phyloP scores from a whole-genome alignment of 2,113 vertebrate genomes.

The Chascanopsetta lugubris region DNA sequence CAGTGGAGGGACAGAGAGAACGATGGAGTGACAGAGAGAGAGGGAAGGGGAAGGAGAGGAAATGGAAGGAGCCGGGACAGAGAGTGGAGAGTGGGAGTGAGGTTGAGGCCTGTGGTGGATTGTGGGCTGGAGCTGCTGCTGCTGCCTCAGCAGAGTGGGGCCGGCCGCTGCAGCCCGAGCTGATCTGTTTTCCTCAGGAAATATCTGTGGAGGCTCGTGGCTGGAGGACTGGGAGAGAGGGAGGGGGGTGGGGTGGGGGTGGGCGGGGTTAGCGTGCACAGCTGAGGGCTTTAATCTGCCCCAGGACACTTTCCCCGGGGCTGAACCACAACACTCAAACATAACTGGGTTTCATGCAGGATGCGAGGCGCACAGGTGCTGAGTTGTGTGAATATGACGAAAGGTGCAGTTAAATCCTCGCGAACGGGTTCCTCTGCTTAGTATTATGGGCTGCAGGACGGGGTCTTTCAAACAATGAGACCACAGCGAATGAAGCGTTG shows the following conservation, averaged over 20 bases:
- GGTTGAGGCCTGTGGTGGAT: conserved; percentile 74
- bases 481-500: conserved; percentile 1
- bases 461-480: conserved; percentile 4
- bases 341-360: conserved; percentile 37
- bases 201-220: conserved; percentile 79
- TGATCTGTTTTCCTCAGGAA: conserved; percentile 83
- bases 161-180: conserved; percentile 70
- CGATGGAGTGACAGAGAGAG: conserved; percentile 26
- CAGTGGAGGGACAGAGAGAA: conserved; percentile 3
- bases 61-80: too few species aligned
- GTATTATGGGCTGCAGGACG: conserved; percentile 11
- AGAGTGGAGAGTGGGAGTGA: too few species aligned
- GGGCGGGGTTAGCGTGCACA: background rate
- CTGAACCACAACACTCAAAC: conserved; percentile 10
- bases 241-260: conserved; percentile 13
- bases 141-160: conserved; percentile 76
- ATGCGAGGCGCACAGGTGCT: conserved; percentile 11
- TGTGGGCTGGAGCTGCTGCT: conserved; percentile 73
- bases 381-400: conserved; percentile 23
- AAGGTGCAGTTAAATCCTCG: conserved; percentile 4
- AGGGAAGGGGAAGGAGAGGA: conserved; percentile 16
- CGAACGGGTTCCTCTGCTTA: conserved; percentile 26
- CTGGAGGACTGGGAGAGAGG: conserved; percentile 62
- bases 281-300: conserved; percentile 36
- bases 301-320: conserved; percentile 57